Evolutionary conservation across 2,888 invertebrate species (phyloP).

Genomic region (Troides helena): DNA sequence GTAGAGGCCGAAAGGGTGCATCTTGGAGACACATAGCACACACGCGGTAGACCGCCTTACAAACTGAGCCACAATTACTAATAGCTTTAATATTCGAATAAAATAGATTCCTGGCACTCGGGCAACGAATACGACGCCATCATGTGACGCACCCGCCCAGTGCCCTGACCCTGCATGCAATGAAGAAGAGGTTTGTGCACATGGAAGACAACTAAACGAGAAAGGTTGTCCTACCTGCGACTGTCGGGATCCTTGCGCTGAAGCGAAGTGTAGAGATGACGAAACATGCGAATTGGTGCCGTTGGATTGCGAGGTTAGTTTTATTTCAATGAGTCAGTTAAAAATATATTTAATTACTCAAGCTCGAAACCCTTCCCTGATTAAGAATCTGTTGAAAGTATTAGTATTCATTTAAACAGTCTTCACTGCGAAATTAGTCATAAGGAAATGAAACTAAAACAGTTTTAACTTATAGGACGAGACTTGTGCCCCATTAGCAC

Average conservation of each 20-base stretch:
- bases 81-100: not conserved
- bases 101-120: conserved; percentile 82
- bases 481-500: conserved; percentile 88
- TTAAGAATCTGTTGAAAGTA: too few species aligned
- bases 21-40: too few species aligned
- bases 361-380: too few species aligned
- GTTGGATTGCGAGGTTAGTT: conserved; percentile 65
- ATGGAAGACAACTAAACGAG: conserved; percentile 62
- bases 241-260: conserved; percentile 89
- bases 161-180: conserved; percentile 60
- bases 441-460: too few species aligned
- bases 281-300: conserved; percentile 75
- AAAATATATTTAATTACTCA: too few species aligned
- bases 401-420: too few species aligned
- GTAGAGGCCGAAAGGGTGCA: too few species aligned
- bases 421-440: too few species aligned
- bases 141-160: conserved; percentile 54
- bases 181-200: conserved; percentile 54
- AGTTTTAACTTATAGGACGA: conserved; percentile 58
- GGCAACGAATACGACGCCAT: conserved; percentile 79
- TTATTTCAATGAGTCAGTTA: not conserved
- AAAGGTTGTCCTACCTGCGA: conserved; percentile 87
- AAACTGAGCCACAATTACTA: too few species aligned
- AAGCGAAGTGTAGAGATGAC: conserved; percentile 84
- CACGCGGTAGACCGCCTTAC: too few species aligned